These are phyloP conservation scores for Oreochromis tanganicae DNA, from an alignment of 2,113 vertebrate genomes.

Conservation along the genomic window DNA sequence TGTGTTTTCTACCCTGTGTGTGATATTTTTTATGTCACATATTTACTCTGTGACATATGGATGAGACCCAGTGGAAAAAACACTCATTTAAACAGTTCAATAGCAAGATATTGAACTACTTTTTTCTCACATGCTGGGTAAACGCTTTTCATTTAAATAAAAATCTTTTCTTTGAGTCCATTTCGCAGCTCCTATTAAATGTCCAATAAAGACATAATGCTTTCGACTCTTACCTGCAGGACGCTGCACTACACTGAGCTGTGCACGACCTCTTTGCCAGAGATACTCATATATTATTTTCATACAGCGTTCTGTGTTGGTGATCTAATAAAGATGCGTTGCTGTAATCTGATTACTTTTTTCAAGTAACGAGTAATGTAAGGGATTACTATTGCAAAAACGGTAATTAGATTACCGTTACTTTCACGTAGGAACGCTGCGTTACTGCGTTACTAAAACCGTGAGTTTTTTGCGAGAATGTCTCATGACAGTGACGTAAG, in stretches of 20 bases:
- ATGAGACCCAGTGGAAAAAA: not conserved
- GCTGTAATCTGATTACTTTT: no score
- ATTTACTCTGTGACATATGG: not conserved
- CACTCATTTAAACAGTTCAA: not conserved
- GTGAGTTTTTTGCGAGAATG: no score
- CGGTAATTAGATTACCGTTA: no score
- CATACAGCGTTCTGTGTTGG: not conserved
- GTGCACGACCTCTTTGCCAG: not conserved
- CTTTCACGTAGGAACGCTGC: no score
- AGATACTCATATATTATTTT: not conserved
- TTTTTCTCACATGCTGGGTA: not conserved
- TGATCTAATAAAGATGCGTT: not conserved
- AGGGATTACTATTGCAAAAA: no score
- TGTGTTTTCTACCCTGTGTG: not conserved
- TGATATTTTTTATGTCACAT: accelerated
- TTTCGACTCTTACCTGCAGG: not conserved
- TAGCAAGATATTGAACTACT: not conserved
- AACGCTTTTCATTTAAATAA: not conserved
- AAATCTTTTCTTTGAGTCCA: not conserved
- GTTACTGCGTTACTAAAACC: no score
- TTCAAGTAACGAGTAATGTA: no score
- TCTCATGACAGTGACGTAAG: no score
- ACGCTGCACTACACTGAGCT: not conserved
- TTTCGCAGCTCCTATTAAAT: not conserved
- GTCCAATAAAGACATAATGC: not conserved